Percentiles rank a stretch among this genome's conserved stretches.
Evolutionary conservation across 2,888 invertebrate species (phyloP).

Genomic region (Oegoconia quadripuncta): DNA sequence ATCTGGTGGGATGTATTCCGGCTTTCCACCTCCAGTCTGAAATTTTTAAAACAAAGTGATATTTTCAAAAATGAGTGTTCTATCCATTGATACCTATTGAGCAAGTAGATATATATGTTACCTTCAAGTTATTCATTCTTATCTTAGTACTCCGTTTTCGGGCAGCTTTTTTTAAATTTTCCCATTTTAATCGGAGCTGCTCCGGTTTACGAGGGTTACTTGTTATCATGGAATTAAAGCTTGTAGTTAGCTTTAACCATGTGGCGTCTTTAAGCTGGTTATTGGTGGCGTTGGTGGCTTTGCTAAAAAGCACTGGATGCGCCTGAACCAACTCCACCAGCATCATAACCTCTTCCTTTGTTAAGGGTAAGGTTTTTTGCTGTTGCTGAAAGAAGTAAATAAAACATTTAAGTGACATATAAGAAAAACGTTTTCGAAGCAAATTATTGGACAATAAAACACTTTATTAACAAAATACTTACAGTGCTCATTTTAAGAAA

Average conservation of each 20-base stretch:
- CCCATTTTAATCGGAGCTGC: too few species aligned
- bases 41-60: too few species aligned
- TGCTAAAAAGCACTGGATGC: slow-evolving; percentile 12
- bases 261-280: slow-evolving; percentile 19
- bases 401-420: too few species aligned
- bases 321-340: slow-evolving; percentile 13
- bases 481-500: too few species aligned
- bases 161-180: slow-evolving; percentile 20
- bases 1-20: slow-evolving; percentile 19
- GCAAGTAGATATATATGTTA: too few species aligned
- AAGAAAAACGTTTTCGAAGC: too few species aligned
- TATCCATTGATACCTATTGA: too few species aligned
- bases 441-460: too few species aligned
- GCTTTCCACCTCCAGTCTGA: slow-evolving; percentile 20
- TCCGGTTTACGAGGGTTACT: slow-evolving; percentile 10
- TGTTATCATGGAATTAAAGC: slow-evolving; percentile 13
- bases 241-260: slow-evolving; percentile 11
- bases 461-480: too few species aligned
- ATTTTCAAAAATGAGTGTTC: too few species aligned
- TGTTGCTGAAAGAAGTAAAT: not conserved
- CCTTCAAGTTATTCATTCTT: too few species aligned
- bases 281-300: slow-evolving; percentile 17
- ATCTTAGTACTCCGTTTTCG: slow-evolving; percentile 13
- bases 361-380: too few species aligned
- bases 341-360: slow-evolving; percentile 15